A percentile compares a stretch with the other conserved stretches of the same genome.
Evolutionary conservation across 2,888 invertebrate species (phyloP).

Genomic region (Cheilosia urbana): DNA sequence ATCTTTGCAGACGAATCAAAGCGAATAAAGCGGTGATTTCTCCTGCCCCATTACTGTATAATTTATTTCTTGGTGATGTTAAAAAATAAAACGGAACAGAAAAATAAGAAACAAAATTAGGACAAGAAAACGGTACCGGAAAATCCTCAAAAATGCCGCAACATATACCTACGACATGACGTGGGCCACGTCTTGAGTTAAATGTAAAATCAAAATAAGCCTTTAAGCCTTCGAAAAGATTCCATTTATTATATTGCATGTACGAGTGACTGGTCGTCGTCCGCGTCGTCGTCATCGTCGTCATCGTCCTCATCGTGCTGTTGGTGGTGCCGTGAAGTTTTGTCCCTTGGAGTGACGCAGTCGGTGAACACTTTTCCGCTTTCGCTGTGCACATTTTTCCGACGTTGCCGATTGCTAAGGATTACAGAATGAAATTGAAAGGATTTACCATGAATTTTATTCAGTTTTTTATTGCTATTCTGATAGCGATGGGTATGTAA

Average conservation of each 20-base stretch:
- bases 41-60: constrained; percentile 20
- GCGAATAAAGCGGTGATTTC: constrained; percentile 28
- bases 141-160: constrained; percentile 44
- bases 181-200: constrained; percentile 61
- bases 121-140: constrained; percentile 21
- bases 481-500: constrained; percentile 77
- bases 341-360: constrained; percentile 46
- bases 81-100: constrained; percentile 12
- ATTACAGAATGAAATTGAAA: constrained; percentile 78
- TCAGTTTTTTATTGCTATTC: constrained; percentile 77
- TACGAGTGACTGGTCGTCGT: constrained; percentile 34
- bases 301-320: constrained; percentile 4
- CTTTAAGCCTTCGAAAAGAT: constrained; percentile 70
- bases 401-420: constrained; percentile 76
- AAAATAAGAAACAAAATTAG: constrained; percentile 2
- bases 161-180: constrained; percentile 31
- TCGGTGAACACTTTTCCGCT: not conserved
- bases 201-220: constrained; percentile 73
- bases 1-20: constrained; percentile 50
- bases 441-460: constrained; percentile 80
- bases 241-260: constrained; percentile 68
- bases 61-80: constrained; percentile 48
- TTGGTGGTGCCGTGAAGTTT: constrained; percentile 43
- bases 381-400: not conserved
- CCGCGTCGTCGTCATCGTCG: not conserved